Percentiles rank a stretch among this genome's conserved stretches.
phyloP scores from a whole-genome alignment of 2,888 invertebrate species.

The Dendrolimus houi region DNA sequence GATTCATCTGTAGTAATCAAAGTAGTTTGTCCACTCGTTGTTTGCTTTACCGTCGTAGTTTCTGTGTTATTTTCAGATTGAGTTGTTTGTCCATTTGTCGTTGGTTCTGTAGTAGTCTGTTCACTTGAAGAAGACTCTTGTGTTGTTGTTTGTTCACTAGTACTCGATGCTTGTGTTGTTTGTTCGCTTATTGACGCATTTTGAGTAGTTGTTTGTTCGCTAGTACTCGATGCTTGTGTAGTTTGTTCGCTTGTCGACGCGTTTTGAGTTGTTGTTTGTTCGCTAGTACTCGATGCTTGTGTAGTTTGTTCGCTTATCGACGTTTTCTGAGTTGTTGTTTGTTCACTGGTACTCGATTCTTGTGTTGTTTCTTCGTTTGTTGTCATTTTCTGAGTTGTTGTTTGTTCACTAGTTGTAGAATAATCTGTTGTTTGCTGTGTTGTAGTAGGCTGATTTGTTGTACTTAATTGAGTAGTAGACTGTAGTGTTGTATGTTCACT shows the following conservation, averaged over 20 bases:
- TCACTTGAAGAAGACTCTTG: slow-evolving; percentile 8
- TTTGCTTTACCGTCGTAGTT: slow-evolving; percentile 25
- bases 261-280: slow-evolving; percentile 21
- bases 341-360: slow-evolving; percentile 11
- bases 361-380: slow-evolving; percentile 21
- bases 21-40: slow-evolving; percentile 21
- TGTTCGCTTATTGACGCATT: slow-evolving; percentile 26
- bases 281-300: slow-evolving; percentile 12
- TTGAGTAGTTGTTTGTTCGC: slow-evolving; percentile 14
- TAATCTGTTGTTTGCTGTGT: slow-evolving; percentile 12
- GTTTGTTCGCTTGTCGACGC: slow-evolving; percentile 21
- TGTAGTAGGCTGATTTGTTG: slow-evolving; percentile 18
- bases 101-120: slow-evolving; percentile 8
- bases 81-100: slow-evolving; percentile 15
- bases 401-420: slow-evolving; percentile 15
- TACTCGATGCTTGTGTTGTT: slow-evolving; percentile 21
- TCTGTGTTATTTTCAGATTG: slow-evolving; percentile 16
- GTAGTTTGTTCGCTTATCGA: slow-evolving; percentile 12
- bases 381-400: slow-evolving; percentile 13
- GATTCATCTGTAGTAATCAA: slow-evolving; percentile 25
- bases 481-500: slow-evolving; percentile 14
- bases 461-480: slow-evolving; percentile 11
- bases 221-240: slow-evolving; percentile 16
- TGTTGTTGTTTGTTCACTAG: slow-evolving; percentile 16
- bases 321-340: slow-evolving; percentile 14